Percentiles rank a stretch among this genome's conserved stretches.
phyloP scores from a whole-genome alignment of 2,113 vertebrate species.

The Chauna torquata region DNA sequence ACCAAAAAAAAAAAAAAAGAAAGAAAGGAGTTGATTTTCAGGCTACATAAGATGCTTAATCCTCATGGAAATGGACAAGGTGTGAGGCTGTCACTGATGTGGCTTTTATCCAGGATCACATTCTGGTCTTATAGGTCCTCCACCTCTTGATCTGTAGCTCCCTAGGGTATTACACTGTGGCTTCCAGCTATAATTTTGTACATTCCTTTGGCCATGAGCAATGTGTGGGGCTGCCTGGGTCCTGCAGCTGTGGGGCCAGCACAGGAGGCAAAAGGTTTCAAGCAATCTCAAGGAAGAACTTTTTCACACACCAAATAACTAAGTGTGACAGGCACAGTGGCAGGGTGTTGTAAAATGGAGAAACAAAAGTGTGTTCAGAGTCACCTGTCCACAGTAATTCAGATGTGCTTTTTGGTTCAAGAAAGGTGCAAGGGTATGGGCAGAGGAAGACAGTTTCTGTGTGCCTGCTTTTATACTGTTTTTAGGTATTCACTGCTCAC shows the following conservation, averaged over 20 bases:
- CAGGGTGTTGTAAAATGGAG: too few relatives aligned
- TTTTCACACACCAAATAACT: neutral
- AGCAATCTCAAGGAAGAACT: neutral
- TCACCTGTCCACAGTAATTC: neutral
- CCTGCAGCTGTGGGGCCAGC: neutral
- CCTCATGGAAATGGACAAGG: neutral
- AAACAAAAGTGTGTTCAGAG: neutral
- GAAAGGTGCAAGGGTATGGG: neutral
- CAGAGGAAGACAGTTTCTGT: neutral
- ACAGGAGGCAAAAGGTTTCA: neutral
- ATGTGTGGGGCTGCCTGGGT: neutral
- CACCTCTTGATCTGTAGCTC: neutral
- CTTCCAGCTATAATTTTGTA: neutral
- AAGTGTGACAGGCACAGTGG: neutral
- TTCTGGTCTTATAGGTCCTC: neutral
- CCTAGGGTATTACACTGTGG: accelerated
- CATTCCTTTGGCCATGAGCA: neutral
- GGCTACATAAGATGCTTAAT: neutral
- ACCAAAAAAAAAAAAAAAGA: neutral
- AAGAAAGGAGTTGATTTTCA: neutral
- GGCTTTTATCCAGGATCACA: neutral
- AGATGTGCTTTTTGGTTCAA: neutral
- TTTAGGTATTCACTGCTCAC: neutral
- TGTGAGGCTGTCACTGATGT: neutral
- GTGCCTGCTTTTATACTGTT: neutral